Percentiles rank a stretch among this genome's conserved stretches.
phyloP scores from a whole-genome alignment of 2,888 invertebrate species.

The Sinhomidia bicolor region DNA sequence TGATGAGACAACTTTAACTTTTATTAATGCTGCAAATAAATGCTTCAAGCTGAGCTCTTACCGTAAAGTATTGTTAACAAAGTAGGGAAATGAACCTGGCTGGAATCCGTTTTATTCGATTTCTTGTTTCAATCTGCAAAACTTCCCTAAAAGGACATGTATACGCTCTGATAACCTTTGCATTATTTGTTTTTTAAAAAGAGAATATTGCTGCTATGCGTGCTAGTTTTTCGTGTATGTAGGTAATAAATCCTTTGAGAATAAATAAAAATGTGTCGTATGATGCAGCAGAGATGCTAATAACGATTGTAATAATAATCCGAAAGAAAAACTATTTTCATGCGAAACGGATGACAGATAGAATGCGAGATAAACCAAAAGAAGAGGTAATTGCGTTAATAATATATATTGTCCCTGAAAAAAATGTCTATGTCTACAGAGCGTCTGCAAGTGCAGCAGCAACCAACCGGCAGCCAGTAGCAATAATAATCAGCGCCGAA shows the following conservation, averaged over 20 bases:
- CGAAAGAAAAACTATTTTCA: background rate
- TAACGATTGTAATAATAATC: no score
- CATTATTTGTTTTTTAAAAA: slow-evolving; percentile 23
- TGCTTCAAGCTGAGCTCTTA: no score
- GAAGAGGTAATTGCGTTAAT: slow-evolving; percentile 18
- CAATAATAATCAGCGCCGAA: background rate
- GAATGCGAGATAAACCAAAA: background rate
- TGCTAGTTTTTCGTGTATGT: background rate
- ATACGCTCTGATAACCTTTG: slow-evolving; percentile 29
- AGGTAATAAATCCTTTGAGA: no score
- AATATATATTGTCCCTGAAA: background rate
- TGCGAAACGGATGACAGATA: slow-evolving; percentile 30
- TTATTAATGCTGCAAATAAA: no score
- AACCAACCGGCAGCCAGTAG: slow-evolving; percentile 10
- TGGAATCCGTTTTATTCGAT: background rate
- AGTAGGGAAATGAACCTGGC: background rate
- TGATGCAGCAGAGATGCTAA: background rate
- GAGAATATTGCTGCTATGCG: no score
- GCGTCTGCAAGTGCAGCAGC: slow-evolving; percentile 36
- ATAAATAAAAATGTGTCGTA: no score
- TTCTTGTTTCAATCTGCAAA: background rate
- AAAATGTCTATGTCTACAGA: slow-evolving; percentile 36
- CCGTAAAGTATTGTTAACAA: no score
- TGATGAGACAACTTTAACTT: no score
- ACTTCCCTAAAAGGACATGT: background rate